phyloP scores from a whole-genome alignment of 2,113 vertebrate genomes.

The Mustela nigripes region DNA sequence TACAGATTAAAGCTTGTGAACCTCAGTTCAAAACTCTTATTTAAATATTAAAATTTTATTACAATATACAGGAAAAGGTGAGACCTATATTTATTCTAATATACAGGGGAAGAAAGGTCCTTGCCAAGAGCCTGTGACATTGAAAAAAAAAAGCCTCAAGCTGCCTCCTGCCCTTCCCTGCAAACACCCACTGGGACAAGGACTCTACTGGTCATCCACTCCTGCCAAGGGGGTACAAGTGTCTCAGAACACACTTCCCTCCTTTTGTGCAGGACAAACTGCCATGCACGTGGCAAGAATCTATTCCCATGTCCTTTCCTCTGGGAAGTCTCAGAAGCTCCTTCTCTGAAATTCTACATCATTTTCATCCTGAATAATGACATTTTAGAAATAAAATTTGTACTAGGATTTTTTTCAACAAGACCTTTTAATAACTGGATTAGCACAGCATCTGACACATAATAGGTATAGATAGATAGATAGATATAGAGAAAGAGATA shows the following conservation, averaged over 20 bases:
- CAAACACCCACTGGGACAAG: not conserved
- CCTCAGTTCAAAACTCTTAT: slow-evolving; percentile 44
- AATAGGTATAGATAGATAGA: not conserved
- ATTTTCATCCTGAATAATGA: not conserved
- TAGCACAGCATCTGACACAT: not conserved
- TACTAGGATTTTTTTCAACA: not conserved
- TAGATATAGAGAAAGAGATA: not conserved
- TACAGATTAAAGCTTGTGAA: slow-evolving; percentile 36
- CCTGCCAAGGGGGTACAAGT: fast-evolving
- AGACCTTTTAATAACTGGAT: not conserved
- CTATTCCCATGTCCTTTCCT: not conserved
- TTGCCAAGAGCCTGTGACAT: not conserved
- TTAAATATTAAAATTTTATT: slow-evolving; percentile 28
- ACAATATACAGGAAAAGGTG: not conserved
- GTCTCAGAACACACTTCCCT: not conserved
- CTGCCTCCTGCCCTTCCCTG: not conserved
- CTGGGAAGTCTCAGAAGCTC: not conserved
- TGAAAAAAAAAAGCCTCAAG: not conserved
- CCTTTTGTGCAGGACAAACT: not conserved
- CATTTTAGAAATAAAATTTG: not conserved
- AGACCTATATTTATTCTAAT: not conserved
- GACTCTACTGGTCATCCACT: fast-evolving
- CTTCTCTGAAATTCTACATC: not conserved
- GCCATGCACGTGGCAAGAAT: not conserved
- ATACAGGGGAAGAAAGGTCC: not conserved